A percentile compares a stretch with the other conserved stretches of the same genome.
phyloP scores from a whole-genome alignment of 2,797 vertebrate species.

The Triplophysa yarkandensis region DNA sequence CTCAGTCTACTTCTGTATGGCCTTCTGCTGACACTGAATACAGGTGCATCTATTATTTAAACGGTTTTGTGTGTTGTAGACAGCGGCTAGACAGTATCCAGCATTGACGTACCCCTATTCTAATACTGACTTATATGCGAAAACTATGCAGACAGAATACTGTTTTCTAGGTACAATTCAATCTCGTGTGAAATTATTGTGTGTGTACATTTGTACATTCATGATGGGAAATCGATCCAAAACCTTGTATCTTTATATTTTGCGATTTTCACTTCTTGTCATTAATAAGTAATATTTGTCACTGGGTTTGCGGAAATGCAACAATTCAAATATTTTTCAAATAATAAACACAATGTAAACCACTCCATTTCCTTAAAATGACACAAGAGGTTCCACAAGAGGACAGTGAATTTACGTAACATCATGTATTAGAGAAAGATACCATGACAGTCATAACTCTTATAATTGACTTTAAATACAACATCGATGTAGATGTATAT shows the following conservation, averaged over 20 bases:
- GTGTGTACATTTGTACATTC: no score
- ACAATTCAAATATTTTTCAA: no score
- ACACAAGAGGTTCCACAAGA: no score
- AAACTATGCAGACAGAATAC: background rate
- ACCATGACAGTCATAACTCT: background rate
- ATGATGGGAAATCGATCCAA: no score
- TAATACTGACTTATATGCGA: background rate
- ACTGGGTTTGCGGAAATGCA: no score
- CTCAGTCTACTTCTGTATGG: constrained; percentile 20
- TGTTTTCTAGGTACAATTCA: background rate
- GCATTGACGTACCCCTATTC: background rate
- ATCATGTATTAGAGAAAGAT: background rate
- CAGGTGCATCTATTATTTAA: constrained; percentile 71
- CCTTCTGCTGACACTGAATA: constrained; percentile 48
- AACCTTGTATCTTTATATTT: no score
- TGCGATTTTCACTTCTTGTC: no score
- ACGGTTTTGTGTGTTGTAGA: constrained; percentile 57
- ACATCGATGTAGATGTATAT: background rate
- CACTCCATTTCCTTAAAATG: no score
- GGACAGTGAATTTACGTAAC: no score
- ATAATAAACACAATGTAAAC: no score
- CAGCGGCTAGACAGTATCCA: constrained; percentile 6
- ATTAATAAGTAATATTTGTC: no score
- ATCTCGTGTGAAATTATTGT: background rate
- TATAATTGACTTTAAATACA: background rate